Evolutionary conservation across 2,888 invertebrate species (phyloP).

Genomic region (Andrena flavipes): DNA sequence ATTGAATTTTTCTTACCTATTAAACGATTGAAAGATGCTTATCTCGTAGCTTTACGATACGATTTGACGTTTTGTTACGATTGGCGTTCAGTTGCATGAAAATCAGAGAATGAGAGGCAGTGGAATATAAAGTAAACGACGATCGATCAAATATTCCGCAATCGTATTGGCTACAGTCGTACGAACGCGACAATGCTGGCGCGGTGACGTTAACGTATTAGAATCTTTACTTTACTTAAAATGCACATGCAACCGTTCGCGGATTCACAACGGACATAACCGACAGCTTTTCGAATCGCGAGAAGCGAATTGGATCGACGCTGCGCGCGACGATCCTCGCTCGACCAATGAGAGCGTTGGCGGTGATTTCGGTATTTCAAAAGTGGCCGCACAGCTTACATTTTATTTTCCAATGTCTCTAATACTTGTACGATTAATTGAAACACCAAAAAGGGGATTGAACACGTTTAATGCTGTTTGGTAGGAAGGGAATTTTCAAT

Average conservation of each 20-base stretch:
- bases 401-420: not conserved
- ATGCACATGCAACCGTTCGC: not conserved
- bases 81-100: not conserved
- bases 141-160: not conserved
- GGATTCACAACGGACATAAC: not conserved
- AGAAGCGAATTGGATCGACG: conserved; percentile 16
- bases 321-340: conserved; percentile 23
- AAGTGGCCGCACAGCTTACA: not conserved
- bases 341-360: conserved; percentile 32
- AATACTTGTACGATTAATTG: not conserved
- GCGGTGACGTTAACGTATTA: not conserved
- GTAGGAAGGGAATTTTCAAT: not conserved
- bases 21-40: not conserved
- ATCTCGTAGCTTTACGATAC: no score
- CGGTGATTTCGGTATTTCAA: conserved; percentile 39
- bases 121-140: not conserved
- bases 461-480: not conserved
- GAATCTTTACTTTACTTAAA: not conserved
- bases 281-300: conserved; percentile 17
- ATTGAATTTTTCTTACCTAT: no score
- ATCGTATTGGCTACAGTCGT: not conserved
- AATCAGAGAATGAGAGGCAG: not conserved
- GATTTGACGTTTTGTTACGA: not conserved
- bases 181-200: not conserved
- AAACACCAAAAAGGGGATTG: not conserved